Evolutionary conservation across 1,140 invertebrate species (phyloP).

Genomic region (Trichonephila inaurata): DNA sequence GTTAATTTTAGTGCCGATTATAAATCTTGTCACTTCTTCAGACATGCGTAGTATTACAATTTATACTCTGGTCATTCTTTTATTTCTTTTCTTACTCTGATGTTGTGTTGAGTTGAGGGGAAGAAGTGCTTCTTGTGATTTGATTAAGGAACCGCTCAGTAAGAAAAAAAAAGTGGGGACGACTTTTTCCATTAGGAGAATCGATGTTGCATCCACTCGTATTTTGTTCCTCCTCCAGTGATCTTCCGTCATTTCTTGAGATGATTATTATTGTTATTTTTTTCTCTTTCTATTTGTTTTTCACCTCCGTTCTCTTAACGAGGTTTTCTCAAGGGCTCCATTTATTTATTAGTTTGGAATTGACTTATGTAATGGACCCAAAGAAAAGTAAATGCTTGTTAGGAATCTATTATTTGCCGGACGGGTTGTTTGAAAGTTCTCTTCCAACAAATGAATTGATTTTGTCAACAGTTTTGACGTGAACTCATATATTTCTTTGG

Average conservation of each 20-base stretch:
- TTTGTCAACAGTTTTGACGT: neutral
- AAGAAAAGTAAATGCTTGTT: slow-evolving; percentile 1
- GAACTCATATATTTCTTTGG: too few species aligned
- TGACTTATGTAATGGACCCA: slow-evolving; percentile 38
- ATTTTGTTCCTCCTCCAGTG: slow-evolving; percentile 25
- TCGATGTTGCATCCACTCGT: slow-evolving; percentile 44
- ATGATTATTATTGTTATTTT: neutral
- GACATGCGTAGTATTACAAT: neutral
- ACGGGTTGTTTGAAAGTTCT: neutral
- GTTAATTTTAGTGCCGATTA: neutral
- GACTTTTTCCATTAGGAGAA: slow-evolving; percentile 60
- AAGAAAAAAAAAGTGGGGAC: slow-evolving; percentile 7
- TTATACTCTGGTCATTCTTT: neutral
- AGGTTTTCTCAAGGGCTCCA: slow-evolving; percentile 26
- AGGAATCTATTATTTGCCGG: neutral
- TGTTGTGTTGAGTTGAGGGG: slow-evolving; percentile 7
- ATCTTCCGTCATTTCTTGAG: slow-evolving; percentile 6
- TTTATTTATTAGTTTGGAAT: slow-evolving; percentile 49
- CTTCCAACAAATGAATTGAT: neutral
- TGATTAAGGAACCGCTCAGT: slow-evolving; percentile 42
- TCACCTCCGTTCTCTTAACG: neutral
- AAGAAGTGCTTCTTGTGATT: slow-evolving; percentile 46
- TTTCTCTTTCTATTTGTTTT: neutral
- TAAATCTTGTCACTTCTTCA: neutral
- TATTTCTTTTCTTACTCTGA: neutral